Percentiles rank a stretch among this genome's conserved stretches.
Evolutionary conservation across 2,888 invertebrate genomes (phyloP).

Genomic region (Cartodere bifasciata): DNA sequence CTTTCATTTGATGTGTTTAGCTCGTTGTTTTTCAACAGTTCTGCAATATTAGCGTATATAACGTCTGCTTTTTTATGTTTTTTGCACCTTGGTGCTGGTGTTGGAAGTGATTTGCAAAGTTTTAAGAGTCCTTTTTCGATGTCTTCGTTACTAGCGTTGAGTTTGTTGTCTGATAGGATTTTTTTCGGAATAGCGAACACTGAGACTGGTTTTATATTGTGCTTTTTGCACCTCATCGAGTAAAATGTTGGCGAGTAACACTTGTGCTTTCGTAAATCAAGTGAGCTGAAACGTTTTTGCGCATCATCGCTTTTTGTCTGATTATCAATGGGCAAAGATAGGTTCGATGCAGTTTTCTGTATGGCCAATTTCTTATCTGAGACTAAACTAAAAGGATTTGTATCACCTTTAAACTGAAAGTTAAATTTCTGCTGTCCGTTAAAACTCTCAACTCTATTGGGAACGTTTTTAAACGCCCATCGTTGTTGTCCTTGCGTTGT

Average conservation of each 20-base stretch:
- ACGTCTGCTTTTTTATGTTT: conserved; percentile 25
- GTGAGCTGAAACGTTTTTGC: conserved; percentile 29
- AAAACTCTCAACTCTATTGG: too few relatives aligned
- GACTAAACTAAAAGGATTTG: too few relatives aligned
- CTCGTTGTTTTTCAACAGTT: conserved; percentile 12
- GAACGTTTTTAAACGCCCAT: too few relatives aligned
- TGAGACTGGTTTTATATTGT: conserved; percentile 30
- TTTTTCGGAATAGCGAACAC: conserved; percentile 31
- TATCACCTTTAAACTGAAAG: too few relatives aligned
- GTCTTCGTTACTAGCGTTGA: conserved; percentile 44
- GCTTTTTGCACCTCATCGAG: conserved; percentile 34
- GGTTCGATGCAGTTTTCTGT: too few relatives aligned
- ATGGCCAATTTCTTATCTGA: too few relatives aligned
- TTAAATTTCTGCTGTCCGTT: too few relatives aligned
- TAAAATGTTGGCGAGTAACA: conserved; percentile 36
- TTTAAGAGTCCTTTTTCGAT: too few relatives aligned
- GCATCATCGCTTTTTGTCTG: too few relatives aligned
- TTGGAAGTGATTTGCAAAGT: conserved; percentile 28
- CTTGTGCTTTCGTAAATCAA: conserved; percentile 31
- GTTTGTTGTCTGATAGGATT: conserved; percentile 21
- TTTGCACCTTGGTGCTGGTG: conserved; percentile 44
- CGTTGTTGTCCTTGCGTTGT: too few relatives aligned
- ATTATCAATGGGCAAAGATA: too few relatives aligned
- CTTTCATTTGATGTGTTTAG: conserved; percentile 21
- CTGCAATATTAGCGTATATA: conserved; percentile 26